Evolutionary conservation across 2,888 invertebrate species (phyloP).

Genomic region (Incurvaria masculella): DNA sequence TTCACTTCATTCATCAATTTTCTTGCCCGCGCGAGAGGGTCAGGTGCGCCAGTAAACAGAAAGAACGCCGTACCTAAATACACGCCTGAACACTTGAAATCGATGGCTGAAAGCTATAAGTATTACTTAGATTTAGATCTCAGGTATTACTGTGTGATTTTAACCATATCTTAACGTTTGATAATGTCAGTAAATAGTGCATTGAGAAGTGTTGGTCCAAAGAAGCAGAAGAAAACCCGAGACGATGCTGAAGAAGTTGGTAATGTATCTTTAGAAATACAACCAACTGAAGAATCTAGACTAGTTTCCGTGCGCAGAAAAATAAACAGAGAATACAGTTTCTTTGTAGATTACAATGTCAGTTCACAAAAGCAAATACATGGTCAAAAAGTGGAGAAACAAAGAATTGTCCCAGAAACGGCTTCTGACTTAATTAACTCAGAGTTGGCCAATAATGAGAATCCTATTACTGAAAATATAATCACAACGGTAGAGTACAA

Average conservation of each 20-base stretch:
- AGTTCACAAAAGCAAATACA: constrained; percentile 21
- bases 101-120: too few relatives aligned
- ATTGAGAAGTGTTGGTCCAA: constrained; percentile 24
- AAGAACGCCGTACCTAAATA: too few relatives aligned
- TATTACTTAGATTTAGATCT: too few relatives aligned
- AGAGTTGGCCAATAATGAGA: constrained; percentile 26
- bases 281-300: not conserved
- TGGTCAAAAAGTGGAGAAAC: constrained; percentile 31
- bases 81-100: too few relatives aligned
- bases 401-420: constrained; percentile 23
- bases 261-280: not conserved
- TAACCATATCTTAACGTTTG: not conserved
- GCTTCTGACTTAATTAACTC: constrained; percentile 33
- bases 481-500: constrained; percentile 19
- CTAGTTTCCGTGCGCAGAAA: constrained; percentile 17
- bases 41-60: too few relatives aligned
- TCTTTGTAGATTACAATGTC: constrained; percentile 31
- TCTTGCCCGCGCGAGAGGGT: too few relatives aligned
- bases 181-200: constrained; percentile 34
- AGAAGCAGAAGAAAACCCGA: constrained; percentile 1
- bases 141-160: too few relatives aligned
- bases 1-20: too few relatives aligned
- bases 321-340: constrained; percentile 28
- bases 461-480: constrained; percentile 28
- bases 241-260: not conserved